phyloP scores from a whole-genome alignment of 2,888 invertebrate species.

The Ectobius pallidus region DNA sequence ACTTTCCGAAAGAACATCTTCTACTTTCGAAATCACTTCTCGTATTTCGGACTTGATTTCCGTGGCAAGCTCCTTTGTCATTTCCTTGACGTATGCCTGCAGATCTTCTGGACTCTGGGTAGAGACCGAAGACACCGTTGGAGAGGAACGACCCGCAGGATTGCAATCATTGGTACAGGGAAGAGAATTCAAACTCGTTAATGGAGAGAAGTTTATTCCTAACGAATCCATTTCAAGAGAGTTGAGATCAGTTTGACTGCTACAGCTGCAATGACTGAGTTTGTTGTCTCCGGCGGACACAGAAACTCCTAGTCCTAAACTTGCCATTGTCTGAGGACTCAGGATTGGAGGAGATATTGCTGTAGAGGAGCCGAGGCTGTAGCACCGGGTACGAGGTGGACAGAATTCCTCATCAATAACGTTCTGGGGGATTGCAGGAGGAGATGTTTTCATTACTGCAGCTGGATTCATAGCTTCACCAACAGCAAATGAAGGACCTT shows the following conservation, averaged over 20 bases:
- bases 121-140: constrained; percentile 11
- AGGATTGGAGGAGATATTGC: constrained; percentile 59
- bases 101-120: constrained; percentile 60
- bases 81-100: constrained; percentile 76
- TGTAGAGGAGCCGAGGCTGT: constrained; percentile 66
- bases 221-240: constrained; percentile 62
- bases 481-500: constrained; percentile 66
- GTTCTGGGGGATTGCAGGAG: neutral
- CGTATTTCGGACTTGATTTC: constrained; percentile 83
- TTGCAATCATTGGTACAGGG: constrained; percentile 63
- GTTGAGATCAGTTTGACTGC: constrained; percentile 74
- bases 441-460: neutral
- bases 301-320: constrained; percentile 63
- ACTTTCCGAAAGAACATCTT: constrained; percentile 74
- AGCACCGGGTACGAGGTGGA: constrained; percentile 62
- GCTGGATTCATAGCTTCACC: constrained; percentile 66
- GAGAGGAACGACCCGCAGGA: constrained; percentile 56
- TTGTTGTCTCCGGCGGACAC: constrained; percentile 46
- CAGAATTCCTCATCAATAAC: neutral
- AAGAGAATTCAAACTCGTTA: constrained; percentile 55
- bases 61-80: constrained; percentile 78
- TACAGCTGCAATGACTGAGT: constrained; percentile 64
- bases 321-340: constrained; percentile 68
- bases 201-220: constrained; percentile 55
- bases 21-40: constrained; percentile 79